Evolutionary conservation across 2,888 invertebrate genomes (phyloP), one percentile per base, ranked within the genome.

Genomic region (Phortica magna): DNA sequence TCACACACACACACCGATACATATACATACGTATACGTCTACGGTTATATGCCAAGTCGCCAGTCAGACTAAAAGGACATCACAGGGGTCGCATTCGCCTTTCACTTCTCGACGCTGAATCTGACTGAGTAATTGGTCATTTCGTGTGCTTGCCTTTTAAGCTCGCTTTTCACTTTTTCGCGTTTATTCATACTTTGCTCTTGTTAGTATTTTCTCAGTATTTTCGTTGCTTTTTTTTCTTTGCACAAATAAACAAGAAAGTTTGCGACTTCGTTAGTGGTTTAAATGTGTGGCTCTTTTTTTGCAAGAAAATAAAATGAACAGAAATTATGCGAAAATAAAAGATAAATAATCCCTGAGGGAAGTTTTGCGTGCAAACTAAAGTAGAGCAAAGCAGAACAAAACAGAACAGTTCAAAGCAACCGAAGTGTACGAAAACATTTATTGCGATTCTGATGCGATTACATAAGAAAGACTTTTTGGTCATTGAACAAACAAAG

Each of bases 281-380:
- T 71, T 71, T 31, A 22, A 71, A 17, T 68, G 65, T 65, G 65
- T 31, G 31, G 31, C 43, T 17, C 43, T 12, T 43, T 61, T 61
- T 61, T 41, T 5, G 48, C 17, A 68, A n/a, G 9, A 22, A 48
- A 19, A 48, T 42, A 43, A 67, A 70, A 53, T 70, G 10, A 43
- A 14, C 10, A 17, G 41, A 70, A 70, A 70, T 61, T 61, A 48
- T 70, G 48, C 42, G 42, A 42, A 67, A 41, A 67, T 43, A 48
- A 70, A 48, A 70, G 19, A n/a, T 70, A 70, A 70, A 71, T 71
- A 71, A 71, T 71, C 70, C 53, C 70, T 9, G 17, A 53, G 70
- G 68, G 42, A 41, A 68, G 68, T 68, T 68, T 68, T 19, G 48
- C 39, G 12, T 68, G 48, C 48, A 43, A 48, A 48, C 68, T 12